Evolutionary conservation across 2,113 vertebrate genomes (phyloP), one percentile per base, ranked within the genome.

Genomic region (Athene cunicularia): DNA sequence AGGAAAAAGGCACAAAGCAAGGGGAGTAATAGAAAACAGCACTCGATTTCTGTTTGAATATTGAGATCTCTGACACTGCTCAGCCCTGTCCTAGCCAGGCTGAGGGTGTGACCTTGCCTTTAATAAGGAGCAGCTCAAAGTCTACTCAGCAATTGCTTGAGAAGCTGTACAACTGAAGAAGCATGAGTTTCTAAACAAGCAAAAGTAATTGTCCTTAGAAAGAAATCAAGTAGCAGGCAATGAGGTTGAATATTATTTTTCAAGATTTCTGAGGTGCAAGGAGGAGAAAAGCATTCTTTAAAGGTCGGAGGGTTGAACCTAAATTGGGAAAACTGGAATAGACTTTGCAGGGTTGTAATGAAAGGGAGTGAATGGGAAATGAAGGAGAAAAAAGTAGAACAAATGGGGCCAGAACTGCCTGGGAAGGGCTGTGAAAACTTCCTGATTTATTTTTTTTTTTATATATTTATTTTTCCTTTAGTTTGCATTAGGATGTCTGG

Each of bases 391-490:
- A 89, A 79, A 70, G 15, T 14, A 41, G 47, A 84, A 47, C 39
- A 71, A 80, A 17, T 10, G 18, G 23, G 27, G 55, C 33, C 20
- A 53, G 67, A 70, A 60, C 39, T 50, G 15, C 5, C 28, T 88
- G 32, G 64, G 26, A 87, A 68, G 10, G 56, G 9, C 39, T 87
- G 24, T 56, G n/a, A 62, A 84, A 86, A 68, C 5, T 41, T 82
- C 37, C 14, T 6, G 6, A 10, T 2, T 10, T 3, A 0, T n/a
- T n/a, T n/a, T n/a, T 21, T 21, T 23, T 17, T 7, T 27, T 24
- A 15, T 15, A 43, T 43, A 15, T 67, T 24, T 27, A 32, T 28
- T 35, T 8, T 17, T 1, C 9, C 17, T 59, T 45, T 35, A 35
- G 5, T 82, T 87, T 87, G 8, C 41, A 33, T 60, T 82, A 43